Base-by-base conservation (phyloP, 2,113 vertebrate species). In the Gobiocypris rarus region DNA sequence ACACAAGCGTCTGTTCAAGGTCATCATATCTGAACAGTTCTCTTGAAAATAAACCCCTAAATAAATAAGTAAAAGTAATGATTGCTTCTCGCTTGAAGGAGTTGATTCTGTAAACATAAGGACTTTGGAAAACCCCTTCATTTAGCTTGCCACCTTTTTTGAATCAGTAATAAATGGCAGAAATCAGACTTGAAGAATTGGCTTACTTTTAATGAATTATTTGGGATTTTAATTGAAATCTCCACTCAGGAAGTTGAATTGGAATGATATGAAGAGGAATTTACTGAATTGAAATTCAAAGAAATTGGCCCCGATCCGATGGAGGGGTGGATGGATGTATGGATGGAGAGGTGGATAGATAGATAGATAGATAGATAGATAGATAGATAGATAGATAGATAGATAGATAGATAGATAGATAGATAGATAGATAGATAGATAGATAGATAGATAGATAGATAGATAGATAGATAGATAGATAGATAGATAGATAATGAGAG, bases 51-150 rank as follows among this genome's bases (percentile, higher is more conserved):
- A 31, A 79, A 63, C 17, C 52, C 31, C 31, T 56, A 77, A 77
- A 65, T 65, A 80, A 61, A 65, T 48, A 80, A 61, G 9, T 80
- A 63, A 80, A 65, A 22, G 24, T 48, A 80, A 67, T 31, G 77
- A 48, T 65, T 48, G 58, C 59, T 80, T 31, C 17, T 43, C 43
- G 43, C 45, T 48, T 11, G 43, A 43, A 65, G 26, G 4, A 14
- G 50, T 34, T 31, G n/a, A 59, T 63, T 79, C 34, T 63, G 8
- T 79, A 79, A 61, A 77, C 28, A 75, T 9, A 54, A 54, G 73
- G 50, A 56, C 31, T 54, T 75, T 54, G 50, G 74, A 75, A 75
- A 75, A 10, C 5, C 74, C 74, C 28, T 75, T 56, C 11, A 19
- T 54, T 75, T 50, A 75, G 50, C 74, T 38, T 13, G 5, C 28